A percentile compares a stretch with the other conserved stretches of the same genome.
Conservation (phyloP, 1,140 invertebrate genomes). For the Drosophila pectinifera region DNA sequence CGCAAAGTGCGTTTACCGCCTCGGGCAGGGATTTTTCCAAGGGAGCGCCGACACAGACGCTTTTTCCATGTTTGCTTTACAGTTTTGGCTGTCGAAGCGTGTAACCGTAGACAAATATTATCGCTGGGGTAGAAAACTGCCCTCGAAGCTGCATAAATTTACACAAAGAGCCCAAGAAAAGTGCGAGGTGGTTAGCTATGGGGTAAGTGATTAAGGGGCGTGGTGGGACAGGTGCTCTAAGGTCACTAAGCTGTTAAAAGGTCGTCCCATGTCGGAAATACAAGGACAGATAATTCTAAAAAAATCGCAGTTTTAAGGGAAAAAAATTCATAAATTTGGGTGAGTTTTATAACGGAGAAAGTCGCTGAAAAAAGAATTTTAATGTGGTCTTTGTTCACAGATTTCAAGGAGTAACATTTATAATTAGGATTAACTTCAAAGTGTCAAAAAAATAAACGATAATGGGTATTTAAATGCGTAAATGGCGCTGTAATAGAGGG, state of each 20-base stretch:
- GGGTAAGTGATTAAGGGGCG: conserved; percentile 3
- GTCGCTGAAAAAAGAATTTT: background rate
- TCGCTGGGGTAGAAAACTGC: conserved; percentile 63
- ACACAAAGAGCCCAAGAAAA: conserved; percentile 59
- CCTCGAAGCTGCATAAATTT: conserved; percentile 81
- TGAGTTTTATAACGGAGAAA: conserved; percentile 18
- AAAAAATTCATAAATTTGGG: conserved; percentile 20
- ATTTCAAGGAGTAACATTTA: background rate
- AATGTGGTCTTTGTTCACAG: background rate
- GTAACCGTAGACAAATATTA: conserved; percentile 80
- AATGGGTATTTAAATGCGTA: background rate
- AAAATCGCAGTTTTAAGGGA: conserved; percentile 5
- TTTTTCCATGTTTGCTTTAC: conserved; percentile 74
- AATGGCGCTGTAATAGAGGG: background rate
- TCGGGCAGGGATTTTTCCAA: conserved; percentile 15
- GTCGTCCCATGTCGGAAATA: conserved; percentile 45
- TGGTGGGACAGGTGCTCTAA: conserved; percentile 57
- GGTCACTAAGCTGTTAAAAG: conserved; percentile 74
- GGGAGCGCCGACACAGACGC: conserved; percentile 18
- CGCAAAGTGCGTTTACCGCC: conserved; percentile 74
- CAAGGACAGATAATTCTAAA: background rate
- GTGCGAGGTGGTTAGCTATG: background rate
- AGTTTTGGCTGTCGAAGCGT: conserved; percentile 84
- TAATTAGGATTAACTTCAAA: background rate
- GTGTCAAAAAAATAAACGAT: background rate